phyloP scores from a whole-genome alignment of 2,797 vertebrate species.

The Pempheris klunzingeri region DNA sequence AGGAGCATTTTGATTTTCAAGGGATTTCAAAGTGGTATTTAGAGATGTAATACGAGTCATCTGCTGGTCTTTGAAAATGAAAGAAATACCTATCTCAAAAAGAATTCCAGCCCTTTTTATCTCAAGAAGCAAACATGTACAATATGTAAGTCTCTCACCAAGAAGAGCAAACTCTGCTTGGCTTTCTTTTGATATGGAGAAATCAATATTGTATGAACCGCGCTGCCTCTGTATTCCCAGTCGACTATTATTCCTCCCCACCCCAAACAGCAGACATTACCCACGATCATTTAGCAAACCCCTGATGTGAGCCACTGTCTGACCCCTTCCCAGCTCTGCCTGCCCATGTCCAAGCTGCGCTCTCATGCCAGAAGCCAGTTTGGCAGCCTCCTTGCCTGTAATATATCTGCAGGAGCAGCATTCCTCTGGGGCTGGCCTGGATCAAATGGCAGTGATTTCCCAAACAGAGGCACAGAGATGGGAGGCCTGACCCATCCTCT shows the following conservation, averaged over 20 bases:
- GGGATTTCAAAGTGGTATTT: conserved; percentile 86
- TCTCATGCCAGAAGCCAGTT: conserved; percentile 72
- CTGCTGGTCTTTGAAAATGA: conserved; percentile 84
- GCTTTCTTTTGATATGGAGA: conserved; percentile 75
- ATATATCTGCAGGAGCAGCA: conserved; percentile 81
- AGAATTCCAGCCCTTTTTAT: conserved; percentile 76
- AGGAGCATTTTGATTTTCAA: conserved; percentile 80
- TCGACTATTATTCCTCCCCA: conserved; percentile 76
- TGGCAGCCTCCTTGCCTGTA: conserved; percentile 73
- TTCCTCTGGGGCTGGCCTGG: conserved; percentile 83
- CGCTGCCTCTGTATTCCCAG: conserved; percentile 76
- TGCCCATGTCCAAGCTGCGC: conserved; percentile 61
- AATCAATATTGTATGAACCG: conserved; percentile 82
- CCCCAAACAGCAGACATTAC: conserved; percentile 76
- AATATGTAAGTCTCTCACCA: conserved; percentile 75
- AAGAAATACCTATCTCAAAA: conserved; percentile 82
- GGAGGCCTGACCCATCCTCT: conserved; percentile 83
- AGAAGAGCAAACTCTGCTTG: conserved; percentile 70
- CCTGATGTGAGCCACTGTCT: conserved; percentile 68
- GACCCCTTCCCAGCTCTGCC: conserved; percentile 72
- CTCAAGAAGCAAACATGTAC: conserved; percentile 80
- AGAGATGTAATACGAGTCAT: conserved; percentile 81
- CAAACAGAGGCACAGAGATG: conserved; percentile 80
- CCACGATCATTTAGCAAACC: conserved; percentile 78
- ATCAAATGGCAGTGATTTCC: conserved; percentile 86